phyloP scores from a whole-genome alignment of 2,797 vertebrate species.

The Myotis findleyi region DNA sequence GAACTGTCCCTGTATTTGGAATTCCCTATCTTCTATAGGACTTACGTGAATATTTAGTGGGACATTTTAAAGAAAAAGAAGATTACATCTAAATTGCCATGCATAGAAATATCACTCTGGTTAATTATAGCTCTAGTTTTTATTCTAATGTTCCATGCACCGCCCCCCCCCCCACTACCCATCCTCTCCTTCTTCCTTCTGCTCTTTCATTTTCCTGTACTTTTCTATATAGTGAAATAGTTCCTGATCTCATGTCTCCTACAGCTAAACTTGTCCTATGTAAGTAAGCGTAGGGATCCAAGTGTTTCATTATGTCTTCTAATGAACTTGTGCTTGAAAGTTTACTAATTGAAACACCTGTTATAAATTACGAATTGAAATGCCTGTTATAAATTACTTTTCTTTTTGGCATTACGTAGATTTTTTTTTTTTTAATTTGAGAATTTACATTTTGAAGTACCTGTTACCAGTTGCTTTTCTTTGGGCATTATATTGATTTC shows the following conservation, averaged over 20 bases:
- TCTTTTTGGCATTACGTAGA: not conserved
- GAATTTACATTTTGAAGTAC: not conserved
- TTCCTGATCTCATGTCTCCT: not conserved
- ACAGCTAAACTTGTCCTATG: not conserved
- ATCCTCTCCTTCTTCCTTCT: accelerated
- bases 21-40: not conserved
- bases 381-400: not conserved
- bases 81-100: not conserved
- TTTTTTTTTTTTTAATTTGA: not conserved
- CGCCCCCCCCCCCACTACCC: accelerated
- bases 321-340: not conserved
- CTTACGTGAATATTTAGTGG: not conserved
- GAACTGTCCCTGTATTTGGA: no score
- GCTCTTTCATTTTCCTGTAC: not conserved
- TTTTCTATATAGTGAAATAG: not conserved
- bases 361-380: not conserved
- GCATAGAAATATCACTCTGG: not conserved
- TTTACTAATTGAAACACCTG: not conserved
- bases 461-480: not conserved
- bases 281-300: not conserved
- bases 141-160: not conserved
- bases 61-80: not conserved
- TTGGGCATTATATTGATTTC: not conserved
- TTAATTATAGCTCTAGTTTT: not conserved
- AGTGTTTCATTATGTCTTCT: slow-evolving; percentile 20